Evolutionary conservation across 1,140 invertebrate species (phyloP), one percentile per base, ranked within the genome.

Genomic region (Glossosoma conforme): DNA sequence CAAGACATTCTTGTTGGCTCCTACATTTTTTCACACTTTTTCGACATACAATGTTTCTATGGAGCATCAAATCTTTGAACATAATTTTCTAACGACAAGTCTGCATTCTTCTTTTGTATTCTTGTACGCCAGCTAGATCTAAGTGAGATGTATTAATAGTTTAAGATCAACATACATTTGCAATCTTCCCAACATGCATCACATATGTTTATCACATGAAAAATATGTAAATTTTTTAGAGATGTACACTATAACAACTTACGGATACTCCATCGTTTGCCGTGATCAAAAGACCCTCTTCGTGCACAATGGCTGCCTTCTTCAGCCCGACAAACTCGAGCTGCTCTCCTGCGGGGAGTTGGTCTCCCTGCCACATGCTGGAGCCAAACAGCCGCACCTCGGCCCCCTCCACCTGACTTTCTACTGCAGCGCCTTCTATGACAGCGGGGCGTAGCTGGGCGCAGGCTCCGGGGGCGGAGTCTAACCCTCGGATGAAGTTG

Each of bases 401-500:
- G 13, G 28, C 22, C 17, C 44, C 20, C 8, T 48, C 30, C 32
- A 35, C 36, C 20, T 25, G 40, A 21, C 15, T 32, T 13, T 28
- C 32, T 5, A 24, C 25, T 1, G 18, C 46, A 2, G 18, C 45
- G 15, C 44, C 35, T 22, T 69, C 65, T 52, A 59, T 68, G 10
- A 60, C 67, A 25, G 75, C 69, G 28, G 74, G 54, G 54, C 78
- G 69, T 1, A 97, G 70, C 0, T 73, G 65, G 1, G 87, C 84
- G 74, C 88, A 87, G 0, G 95, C 93, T 2, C 94, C 94, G 0
- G 94, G 94, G 1, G 88, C 86, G 36, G 92, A 94, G 63, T 98
- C 94, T 61, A 95, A 74, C 2, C 91, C 95, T 28, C 95, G 74
- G 49, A 98, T 92, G 61, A 97, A 98, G 71, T 98, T 90, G 67